Conservation (phyloP, 2,888 invertebrate genomes). For the Aromia moschata region DNA sequence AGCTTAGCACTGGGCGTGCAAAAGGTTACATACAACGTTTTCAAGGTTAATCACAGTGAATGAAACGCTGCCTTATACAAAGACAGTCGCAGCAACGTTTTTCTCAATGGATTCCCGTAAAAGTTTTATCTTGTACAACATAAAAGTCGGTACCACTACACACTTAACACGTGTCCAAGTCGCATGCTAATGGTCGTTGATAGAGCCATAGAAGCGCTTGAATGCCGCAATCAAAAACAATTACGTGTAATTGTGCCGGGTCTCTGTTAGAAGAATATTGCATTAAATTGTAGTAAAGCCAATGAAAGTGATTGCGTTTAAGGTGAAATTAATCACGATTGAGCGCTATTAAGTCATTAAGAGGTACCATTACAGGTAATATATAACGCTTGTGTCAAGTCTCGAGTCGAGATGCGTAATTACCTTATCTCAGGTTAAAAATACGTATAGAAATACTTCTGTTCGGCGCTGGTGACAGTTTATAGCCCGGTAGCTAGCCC, state of each 20-base stretch:
- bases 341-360: conserved; percentile 40
- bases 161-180: background rate
- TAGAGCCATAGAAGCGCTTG: conserved; percentile 1
- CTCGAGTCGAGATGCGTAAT: conserved; percentile 30
- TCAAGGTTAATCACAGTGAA: no score
- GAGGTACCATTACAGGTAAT: conserved; percentile 38
- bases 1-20: no score
- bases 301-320: conserved; percentile 34
- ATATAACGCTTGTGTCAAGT: conserved; percentile 36
- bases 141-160: background rate
- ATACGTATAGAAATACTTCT: conserved; percentile 21
- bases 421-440: conserved; percentile 34
- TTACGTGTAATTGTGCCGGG: conserved; percentile 31
- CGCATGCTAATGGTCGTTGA: conserved; percentile 3
- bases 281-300: conserved; percentile 31
- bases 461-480: conserved; percentile 10
- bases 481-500: no score
- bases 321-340: conserved; percentile 40
- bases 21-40: no score
- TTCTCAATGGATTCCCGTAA: background rate
- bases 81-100: no score
- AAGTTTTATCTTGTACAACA: background rate
- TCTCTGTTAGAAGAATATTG: conserved; percentile 28
- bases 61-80: no score
- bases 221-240: conserved; percentile 33